Base-by-base conservation (phyloP, 1,140 invertebrate species). In the Bombus vancouverensis region DNA sequence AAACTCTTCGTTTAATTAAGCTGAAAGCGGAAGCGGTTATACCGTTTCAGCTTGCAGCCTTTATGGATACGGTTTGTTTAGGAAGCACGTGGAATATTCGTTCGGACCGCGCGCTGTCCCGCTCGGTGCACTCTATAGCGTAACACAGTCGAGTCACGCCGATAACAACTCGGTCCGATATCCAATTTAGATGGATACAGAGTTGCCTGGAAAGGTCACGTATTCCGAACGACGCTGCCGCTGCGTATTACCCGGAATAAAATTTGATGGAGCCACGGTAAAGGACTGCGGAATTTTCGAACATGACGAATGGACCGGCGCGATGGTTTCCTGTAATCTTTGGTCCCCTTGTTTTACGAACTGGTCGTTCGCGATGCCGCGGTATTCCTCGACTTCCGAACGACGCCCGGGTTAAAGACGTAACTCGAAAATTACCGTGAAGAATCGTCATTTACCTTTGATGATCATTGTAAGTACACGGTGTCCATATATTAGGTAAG, bases 1-100 rank as follows among this genome's bases (percentile, higher is more conserved):
- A 15, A 71, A 62, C 80, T 70, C 44, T 81, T 13, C 28, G 77
- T 86, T 89, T 89, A 88, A 88, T 81, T 86, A 88, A 89, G 79
- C 25, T 82, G 79, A 88, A 75, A 88, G 83, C 74, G 15, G 10
- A 42, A 76, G 62, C 13, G 37, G 65, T 87, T 81, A 70, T 65
- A 78, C 68, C 13, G 42, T 79, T 78, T 76, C 80, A 85, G 72
- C 75, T 34, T 37, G 53, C 15, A 18, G 44, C 76, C n/a, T 73
- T 73, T 44, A 79, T 57, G 72, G 28, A 57, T 71, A 72, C 57
- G 73, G 73, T 68, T 85, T 88, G 77, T 77, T 87, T 73, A 39
- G 79, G 37, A 66, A 81, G 44, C 34, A 37, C 53, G 83, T 83
- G 37, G 75, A 59, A 82, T 47, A 44, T 68, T 2, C 66, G 57